A percentile compares a stretch with the other conserved stretches of the same genome.
These are phyloP conservation scores for Peucedramus taeniatus DNA, from an alignment of 2,113 vertebrate species.

Conservation along the genomic window DNA sequence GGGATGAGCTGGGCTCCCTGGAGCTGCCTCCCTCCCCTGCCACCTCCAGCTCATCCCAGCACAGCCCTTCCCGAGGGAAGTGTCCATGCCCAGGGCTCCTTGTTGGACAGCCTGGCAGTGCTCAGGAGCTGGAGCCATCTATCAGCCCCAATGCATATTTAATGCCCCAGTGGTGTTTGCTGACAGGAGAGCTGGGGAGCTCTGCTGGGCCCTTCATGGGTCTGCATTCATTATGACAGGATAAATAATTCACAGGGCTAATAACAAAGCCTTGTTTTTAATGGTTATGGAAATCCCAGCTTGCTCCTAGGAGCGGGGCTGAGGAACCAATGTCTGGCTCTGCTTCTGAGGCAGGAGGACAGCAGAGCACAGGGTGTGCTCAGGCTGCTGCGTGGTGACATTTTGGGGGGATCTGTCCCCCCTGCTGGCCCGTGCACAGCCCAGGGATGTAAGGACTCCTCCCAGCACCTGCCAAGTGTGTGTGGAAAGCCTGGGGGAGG, in stretches of 20 bases:
- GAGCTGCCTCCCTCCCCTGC: not conserved
- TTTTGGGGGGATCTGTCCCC: not conserved
- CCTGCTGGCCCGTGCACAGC: not conserved
- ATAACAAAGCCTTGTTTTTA: constrained; percentile 34
- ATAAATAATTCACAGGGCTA: constrained; percentile 36
- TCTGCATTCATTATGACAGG: constrained; percentile 17
- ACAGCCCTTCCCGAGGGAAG: not conserved
- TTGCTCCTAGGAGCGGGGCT: not conserved
- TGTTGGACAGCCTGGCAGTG: not conserved
- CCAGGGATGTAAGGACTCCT: accelerated
- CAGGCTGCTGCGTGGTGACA: not conserved
- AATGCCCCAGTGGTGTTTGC: not conserved
- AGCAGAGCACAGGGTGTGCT: not conserved
- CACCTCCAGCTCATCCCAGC: not conserved
- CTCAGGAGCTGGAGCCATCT: not conserved
- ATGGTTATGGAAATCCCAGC: not conserved
- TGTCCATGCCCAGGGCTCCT: not conserved
- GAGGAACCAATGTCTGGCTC: not conserved
- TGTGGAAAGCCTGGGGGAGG: accelerated
- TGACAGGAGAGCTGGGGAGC: not conserved
- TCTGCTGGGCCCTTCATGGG: not conserved
- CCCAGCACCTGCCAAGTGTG: not conserved
- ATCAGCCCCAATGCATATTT: constrained; percentile 8
- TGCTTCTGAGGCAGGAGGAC: not conserved
- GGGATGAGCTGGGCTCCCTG: not conserved